Percentiles rank a stretch among this genome's conserved stretches.
phyloP scores from a whole-genome alignment of 2,113 vertebrate species.

The Rynchops niger region DNA sequence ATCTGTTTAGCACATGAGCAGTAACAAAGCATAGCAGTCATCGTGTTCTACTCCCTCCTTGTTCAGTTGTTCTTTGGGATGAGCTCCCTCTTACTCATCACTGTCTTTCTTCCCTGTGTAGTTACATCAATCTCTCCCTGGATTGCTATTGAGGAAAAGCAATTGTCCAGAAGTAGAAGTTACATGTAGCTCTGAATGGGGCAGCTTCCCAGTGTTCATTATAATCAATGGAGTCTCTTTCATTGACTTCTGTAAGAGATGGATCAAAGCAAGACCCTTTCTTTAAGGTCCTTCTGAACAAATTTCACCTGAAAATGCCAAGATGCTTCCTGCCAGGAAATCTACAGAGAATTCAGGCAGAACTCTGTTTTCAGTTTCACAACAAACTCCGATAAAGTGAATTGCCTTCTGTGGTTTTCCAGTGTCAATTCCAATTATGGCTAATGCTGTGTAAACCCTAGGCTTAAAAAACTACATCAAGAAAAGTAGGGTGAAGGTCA shows the following conservation, averaged over 20 bases:
- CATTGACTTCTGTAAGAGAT: constrained; percentile 2
- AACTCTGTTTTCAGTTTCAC: constrained; percentile 23
- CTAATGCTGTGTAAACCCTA: background rate
- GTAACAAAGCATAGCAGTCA: background rate
- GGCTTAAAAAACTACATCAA: background rate
- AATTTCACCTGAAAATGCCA: constrained; percentile 28
- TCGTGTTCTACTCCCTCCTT: background rate
- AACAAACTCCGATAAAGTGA: constrained; percentile 10
- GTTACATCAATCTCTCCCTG: background rate
- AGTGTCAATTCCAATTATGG: constrained; percentile 4
- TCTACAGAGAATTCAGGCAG: constrained; percentile 25
- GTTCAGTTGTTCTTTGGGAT: background rate
- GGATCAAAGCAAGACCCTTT: constrained; percentile 46
- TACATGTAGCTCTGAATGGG: background rate
- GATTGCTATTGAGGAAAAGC: constrained; percentile 25
- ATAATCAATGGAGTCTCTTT: constrained; percentile 8
- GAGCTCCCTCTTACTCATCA: background rate
- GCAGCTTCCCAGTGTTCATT: background rate
- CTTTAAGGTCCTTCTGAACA: constrained; percentile 1
- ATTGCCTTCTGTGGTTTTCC: constrained; percentile 23
- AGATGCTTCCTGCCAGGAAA: constrained; percentile 10
- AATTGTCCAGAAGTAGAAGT: constrained; percentile 37
- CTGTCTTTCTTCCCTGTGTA: background rate
- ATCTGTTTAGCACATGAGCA: background rate
- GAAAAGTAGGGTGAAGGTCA: background rate